Evolutionary conservation across 2,797 vertebrate species (phyloP).

Genomic region (Sebastes reedi): DNA sequence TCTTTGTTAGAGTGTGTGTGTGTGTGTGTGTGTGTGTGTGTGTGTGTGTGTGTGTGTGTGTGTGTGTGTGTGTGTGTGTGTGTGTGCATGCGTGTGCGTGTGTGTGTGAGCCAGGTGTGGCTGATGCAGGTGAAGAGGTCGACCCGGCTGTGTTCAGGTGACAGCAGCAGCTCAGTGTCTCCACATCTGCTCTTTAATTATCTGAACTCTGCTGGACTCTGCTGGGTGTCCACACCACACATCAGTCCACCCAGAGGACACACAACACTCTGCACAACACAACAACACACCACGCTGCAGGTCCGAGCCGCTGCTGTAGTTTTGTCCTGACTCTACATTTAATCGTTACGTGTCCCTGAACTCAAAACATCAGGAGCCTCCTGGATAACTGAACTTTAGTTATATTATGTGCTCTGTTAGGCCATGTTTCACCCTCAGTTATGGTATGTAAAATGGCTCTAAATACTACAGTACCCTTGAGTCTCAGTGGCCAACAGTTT

Average conservation of each 20-base stretch:
- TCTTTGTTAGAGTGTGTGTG: not conserved
- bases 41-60: not conserved
- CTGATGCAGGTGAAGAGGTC: not conserved
- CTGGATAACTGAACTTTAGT: not conserved
- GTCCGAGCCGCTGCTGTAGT: not conserved
- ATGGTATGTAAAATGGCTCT: no score
- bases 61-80: not conserved
- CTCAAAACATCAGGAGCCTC: not conserved
- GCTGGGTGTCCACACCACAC: not conserved
- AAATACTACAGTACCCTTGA: constrained; percentile 2
- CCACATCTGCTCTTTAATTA: constrained; percentile 57
- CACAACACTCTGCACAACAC: not conserved
- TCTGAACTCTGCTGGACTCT: constrained; percentile 31
- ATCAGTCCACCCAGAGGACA: not conserved
- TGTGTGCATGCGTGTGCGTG: no score
- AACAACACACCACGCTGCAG: not conserved
- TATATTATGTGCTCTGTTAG: not conserved
- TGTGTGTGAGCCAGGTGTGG: not conserved
- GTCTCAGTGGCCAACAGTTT: not conserved
- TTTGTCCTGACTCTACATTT: not conserved
- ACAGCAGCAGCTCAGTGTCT: constrained; percentile 19
- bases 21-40: not conserved
- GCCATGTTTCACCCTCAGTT: not conserved
- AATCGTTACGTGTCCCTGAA: not conserved
- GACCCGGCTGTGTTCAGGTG: constrained; percentile 23